Evolutionary conservation across 2,113 vertebrate genomes (phyloP).

Genomic region (Malurus melanocephalus): DNA sequence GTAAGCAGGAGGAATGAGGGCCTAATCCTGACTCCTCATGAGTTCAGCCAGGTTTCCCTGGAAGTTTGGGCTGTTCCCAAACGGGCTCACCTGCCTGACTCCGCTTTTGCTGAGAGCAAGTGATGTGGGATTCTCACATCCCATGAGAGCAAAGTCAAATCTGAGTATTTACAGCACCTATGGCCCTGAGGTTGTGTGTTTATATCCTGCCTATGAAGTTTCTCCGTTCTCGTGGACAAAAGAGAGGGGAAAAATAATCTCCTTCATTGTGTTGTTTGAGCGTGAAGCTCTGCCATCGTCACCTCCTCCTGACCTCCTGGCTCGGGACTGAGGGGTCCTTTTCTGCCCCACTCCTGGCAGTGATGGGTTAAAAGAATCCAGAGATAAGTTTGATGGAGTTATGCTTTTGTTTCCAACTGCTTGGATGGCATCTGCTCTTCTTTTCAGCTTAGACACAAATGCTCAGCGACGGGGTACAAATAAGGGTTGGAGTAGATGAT

Average conservation of each 20-base stretch:
- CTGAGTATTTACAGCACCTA: neutral
- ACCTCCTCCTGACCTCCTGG: neutral
- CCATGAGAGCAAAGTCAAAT: neutral
- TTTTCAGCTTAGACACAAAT: neutral
- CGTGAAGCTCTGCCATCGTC: neutral
- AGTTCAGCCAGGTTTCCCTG: neutral
- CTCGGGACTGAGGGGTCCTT: neutral
- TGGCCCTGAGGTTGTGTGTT: neutral
- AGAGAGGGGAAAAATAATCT: neutral
- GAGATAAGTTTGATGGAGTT: neutral
- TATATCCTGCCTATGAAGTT: neutral
- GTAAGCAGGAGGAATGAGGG: neutral
- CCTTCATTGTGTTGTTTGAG: neutral
- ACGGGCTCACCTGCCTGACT: neutral
- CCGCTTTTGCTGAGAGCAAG: neutral
- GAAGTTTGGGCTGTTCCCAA: neutral
- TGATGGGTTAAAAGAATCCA: neutral
- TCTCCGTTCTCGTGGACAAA: neutral
- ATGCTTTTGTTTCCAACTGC: neutral
- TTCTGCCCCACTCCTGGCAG: neutral
- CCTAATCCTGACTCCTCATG: neutral
- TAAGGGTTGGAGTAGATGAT: too few relatives aligned
- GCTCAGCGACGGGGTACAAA: neutral
- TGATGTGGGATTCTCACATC: neutral
- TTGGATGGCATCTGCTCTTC: neutral